Percentiles rank a stretch among this genome's conserved stretches.
These are phyloP conservation scores for Neodiprion pinetum DNA, from an alignment of 1,140 invertebrate genomes.

Conservation along the genomic window DNA sequence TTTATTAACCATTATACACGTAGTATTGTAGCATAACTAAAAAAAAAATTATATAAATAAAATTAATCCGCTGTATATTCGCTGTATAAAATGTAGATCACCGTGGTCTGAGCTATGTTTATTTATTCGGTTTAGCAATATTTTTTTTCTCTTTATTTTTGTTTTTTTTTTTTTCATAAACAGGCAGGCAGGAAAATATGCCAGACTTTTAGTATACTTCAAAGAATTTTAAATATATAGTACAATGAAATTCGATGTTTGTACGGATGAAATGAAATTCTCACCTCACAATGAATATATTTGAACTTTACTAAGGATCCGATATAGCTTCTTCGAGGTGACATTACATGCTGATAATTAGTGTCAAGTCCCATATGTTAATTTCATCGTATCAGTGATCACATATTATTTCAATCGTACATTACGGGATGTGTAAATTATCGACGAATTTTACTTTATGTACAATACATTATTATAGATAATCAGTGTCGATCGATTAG, in stretches of 20 bases:
- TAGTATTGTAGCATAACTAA: constrained; percentile 12
- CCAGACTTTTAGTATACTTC: background rate
- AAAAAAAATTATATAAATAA: constrained; percentile 9
- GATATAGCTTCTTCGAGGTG: too few species aligned
- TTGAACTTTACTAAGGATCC: background rate
- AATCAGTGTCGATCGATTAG: background rate
- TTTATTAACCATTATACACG: constrained; percentile 13
- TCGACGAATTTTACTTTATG: background rate
- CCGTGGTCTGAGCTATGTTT: background rate
- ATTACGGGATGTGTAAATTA: background rate
- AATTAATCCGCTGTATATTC: constrained; percentile 1
- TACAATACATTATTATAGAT: background rate
- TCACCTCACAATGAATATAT: background rate
- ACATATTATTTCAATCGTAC: background rate
- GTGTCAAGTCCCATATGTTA: background rate
- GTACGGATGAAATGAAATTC: background rate
- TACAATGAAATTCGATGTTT: background rate
- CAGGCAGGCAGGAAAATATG: background rate
- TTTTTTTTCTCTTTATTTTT: background rate
- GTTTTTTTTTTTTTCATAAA: background rate
- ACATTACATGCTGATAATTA: too few species aligned
- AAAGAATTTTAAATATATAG: background rate
- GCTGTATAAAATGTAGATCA: background rate
- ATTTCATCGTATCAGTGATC: background rate
- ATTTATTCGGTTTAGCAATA: background rate